phyloP scores from a whole-genome alignment of 2,888 invertebrate species.

The Spisula solida region DNA sequence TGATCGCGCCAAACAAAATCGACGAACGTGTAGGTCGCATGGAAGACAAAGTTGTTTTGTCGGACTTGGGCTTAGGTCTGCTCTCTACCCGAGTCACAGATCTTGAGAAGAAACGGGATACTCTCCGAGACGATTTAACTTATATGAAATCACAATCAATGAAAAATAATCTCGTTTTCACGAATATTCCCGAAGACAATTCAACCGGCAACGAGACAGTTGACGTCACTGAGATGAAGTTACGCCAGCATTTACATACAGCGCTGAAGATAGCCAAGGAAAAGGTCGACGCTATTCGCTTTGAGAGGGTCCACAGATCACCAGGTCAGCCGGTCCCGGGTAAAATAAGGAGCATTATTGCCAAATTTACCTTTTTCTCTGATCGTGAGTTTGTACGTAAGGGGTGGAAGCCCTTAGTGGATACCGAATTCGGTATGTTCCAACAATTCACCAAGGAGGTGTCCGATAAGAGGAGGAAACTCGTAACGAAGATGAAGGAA shows the following conservation, averaged over 20 bases:
- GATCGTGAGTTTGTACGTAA: constrained; percentile 53
- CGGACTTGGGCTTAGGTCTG: not conserved
- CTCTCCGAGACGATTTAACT: not conserved
- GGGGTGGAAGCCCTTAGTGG: no score
- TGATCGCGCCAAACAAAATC: not conserved
- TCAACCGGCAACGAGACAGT: constrained; percentile 12
- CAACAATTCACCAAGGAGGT: no score
- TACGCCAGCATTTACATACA: no score
- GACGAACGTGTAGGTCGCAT: not conserved
- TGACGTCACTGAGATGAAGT: no score
- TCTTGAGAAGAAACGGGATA: not conserved
- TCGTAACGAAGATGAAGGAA: constrained; percentile 37
- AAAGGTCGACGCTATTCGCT: constrained; percentile 12
- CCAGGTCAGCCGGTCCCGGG: not conserved
- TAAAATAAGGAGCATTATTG: constrained; percentile 47
- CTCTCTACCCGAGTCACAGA: not conserved
- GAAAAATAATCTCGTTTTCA: constrained; percentile 15
- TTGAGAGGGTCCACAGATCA: not conserved
- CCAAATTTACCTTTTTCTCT: constrained; percentile 52
- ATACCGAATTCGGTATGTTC: no score
- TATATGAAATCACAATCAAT: constrained; percentile 24
- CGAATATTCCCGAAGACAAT: not conserved
- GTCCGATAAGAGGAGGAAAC: no score
- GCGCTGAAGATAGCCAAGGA: constrained; percentile 16
- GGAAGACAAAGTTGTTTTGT: not conserved